A percentile compares a stretch with the other conserved stretches of the same genome.
These are phyloP conservation scores for Adoxophyes honmai DNA, from an alignment of 1,140 invertebrate genomes.

Conservation along the genomic window DNA sequence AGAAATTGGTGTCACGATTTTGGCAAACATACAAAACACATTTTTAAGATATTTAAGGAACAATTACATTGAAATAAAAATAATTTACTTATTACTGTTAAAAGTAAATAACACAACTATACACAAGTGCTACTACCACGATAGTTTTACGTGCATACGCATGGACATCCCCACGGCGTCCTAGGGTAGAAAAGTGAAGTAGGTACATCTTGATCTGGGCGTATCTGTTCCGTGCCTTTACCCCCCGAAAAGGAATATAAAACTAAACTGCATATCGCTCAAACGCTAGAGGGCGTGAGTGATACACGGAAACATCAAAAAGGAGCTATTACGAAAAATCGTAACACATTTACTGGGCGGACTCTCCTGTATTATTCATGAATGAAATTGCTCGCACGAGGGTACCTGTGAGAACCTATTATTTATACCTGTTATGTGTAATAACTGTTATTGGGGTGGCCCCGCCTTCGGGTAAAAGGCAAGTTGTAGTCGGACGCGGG, in stretches of 20 bases:
- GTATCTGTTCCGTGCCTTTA: conserved; percentile 3
- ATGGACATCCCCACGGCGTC: too few species aligned
- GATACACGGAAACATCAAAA: conserved; percentile 44
- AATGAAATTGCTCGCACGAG: conserved; percentile 55
- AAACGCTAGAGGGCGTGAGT: conserved; percentile 32
- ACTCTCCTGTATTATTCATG: conserved; percentile 66
- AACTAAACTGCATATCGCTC: conserved; percentile 48
- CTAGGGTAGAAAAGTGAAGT: too few species aligned
- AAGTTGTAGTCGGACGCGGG: conserved; percentile 22
- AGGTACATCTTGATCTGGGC: too few species aligned
- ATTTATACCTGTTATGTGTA: conserved; percentile 30
- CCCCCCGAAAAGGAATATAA: conserved; percentile 22
- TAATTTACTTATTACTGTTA: too few species aligned
- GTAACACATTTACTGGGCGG: conserved; percentile 67
- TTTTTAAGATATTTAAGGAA: too few species aligned
- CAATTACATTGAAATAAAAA: too few species aligned
- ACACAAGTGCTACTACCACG: too few species aligned
- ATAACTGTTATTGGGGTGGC: conserved; percentile 35
- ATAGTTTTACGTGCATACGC: too few species aligned
- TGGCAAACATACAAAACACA: too few species aligned
- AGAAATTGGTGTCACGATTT: too few species aligned
- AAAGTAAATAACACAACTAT: too few species aligned
- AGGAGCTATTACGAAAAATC: conserved; percentile 71
- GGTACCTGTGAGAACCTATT: conserved; percentile 38
- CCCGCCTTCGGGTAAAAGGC: conserved; percentile 26